These are phyloP conservation scores for Tethya wilhelma DNA, from an alignment of 37 sponge, comb jelly and placozoan genomes.

Conservation along the genomic window DNA sequence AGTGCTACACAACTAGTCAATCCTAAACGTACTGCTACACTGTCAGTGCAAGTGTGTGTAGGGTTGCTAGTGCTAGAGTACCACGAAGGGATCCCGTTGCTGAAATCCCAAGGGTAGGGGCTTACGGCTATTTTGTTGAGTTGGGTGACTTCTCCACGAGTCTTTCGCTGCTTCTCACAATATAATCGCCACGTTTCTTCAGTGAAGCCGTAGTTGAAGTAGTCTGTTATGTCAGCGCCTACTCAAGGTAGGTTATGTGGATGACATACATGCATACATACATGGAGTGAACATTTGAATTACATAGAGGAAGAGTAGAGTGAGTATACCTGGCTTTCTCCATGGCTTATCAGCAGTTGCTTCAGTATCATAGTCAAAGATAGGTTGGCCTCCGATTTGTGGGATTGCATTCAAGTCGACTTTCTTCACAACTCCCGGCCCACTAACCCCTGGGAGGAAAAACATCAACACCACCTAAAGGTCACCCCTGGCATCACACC, in stretches of 20 bases:
- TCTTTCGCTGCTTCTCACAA: constrained; percentile 92
- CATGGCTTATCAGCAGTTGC: constrained; percentile 91
- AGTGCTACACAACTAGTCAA: constrained; percentile 2
- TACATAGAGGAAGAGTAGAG: not conserved
- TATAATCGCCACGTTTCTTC: constrained; percentile 97
- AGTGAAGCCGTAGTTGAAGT: constrained; percentile 99
- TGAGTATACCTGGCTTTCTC: constrained; percentile 82
- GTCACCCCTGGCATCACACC: too few species aligned
- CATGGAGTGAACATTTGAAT: not conserved
- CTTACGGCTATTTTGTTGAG: constrained; percentile 69
- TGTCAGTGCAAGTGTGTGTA: constrained; percentile 3
- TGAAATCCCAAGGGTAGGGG: not conserved
- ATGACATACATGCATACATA: not conserved
- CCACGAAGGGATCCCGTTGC: not conserved
- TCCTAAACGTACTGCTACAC: not conserved
- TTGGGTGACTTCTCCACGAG: constrained; percentile 56
- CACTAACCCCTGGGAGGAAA: not conserved
- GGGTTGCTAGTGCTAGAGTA: constrained; percentile 22
- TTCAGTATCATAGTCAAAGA: constrained; percentile 89
- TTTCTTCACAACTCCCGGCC: constrained; percentile 46
- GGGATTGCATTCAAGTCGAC: constrained; percentile 92
- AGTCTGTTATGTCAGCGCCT: constrained; percentile 99
- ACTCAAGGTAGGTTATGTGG: not conserved
- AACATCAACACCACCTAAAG: not conserved
- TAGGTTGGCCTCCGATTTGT: constrained; percentile 83